Conservation (phyloP, 2,797 vertebrate species). For the Hypotaenidia okinawae region DNA sequence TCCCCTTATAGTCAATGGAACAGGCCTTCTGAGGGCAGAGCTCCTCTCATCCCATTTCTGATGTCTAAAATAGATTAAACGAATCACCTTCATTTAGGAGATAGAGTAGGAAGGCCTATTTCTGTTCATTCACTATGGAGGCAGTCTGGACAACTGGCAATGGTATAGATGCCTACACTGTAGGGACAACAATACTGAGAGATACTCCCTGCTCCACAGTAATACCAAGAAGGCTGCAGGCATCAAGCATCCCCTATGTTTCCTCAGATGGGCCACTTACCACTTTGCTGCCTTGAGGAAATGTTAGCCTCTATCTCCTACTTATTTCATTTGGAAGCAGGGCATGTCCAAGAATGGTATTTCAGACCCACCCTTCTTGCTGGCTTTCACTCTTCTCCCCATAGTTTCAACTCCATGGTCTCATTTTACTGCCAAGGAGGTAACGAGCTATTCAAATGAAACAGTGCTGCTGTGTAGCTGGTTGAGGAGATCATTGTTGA, state of each 20-base stretch:
- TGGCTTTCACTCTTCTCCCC: conserved; percentile 27
- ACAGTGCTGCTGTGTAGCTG: conserved; percentile 6
- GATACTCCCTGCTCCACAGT: not conserved
- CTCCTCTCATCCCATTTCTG: conserved; percentile 26
- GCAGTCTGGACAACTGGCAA: not conserved
- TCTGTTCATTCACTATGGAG: not conserved
- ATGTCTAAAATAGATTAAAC: conserved; percentile 27
- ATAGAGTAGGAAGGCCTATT: conserved; percentile 34
- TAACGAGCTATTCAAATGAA: conserved; percentile 42
- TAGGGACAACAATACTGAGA: not conserved
- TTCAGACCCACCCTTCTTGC: not conserved
- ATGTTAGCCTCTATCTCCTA: not conserved
- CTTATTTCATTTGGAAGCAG: not conserved
- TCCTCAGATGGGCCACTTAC: not conserved
- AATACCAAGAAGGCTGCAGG: not conserved
- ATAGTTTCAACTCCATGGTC: not conserved
- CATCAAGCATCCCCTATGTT: not conserved
- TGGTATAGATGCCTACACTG: not conserved
- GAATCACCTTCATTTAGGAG: conserved; percentile 14
- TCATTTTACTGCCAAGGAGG: conserved; percentile 28
- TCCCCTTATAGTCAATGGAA: conserved; percentile 8
- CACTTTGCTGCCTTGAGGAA: not conserved
- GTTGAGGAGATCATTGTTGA: conserved; percentile 55
- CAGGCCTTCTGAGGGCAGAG: conserved; percentile 52
- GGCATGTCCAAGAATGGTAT: not conserved